phyloP scores from a whole-genome alignment of 2,888 invertebrate species.

The Tribolium freemani region DNA sequence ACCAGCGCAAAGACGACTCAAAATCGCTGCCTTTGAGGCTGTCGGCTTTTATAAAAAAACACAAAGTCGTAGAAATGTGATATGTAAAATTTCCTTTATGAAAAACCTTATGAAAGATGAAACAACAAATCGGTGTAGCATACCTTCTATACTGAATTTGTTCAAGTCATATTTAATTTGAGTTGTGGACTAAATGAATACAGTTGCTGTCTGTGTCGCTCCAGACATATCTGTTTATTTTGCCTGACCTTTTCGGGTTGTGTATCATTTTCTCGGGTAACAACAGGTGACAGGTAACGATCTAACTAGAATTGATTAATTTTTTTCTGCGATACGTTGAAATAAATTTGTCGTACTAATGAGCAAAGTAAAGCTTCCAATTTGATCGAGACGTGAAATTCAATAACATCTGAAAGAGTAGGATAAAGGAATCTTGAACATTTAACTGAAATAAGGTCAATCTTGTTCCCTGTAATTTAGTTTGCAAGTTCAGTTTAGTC shows the following conservation, averaged over 20 bases:
- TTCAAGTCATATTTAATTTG: background rate
- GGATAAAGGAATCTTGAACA: background rate
- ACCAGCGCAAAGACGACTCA: background rate
- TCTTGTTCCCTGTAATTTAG: background rate
- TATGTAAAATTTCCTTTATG: background rate
- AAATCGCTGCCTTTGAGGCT: background rate
- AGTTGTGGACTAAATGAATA: too few species aligned
- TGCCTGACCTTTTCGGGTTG: background rate
- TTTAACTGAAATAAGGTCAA: background rate
- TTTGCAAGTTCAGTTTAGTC: background rate
- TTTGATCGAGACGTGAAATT: background rate
- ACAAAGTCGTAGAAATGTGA: background rate
- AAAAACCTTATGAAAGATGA: background rate
- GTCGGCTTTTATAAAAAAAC: background rate
- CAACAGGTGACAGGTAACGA: background rate
- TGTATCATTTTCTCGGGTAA: background rate
- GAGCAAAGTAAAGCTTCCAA: background rate
- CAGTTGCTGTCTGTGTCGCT: too few species aligned
- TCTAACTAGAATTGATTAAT: background rate
- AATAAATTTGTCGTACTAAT: background rate
- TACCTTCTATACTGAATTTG: background rate
- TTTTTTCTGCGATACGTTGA: background rate
- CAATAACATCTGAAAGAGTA: background rate
- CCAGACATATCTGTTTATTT: background rate
- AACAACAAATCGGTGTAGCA: background rate